Evolutionary conservation across 2,113 vertebrate genomes (phyloP), one percentile per base, ranked within the genome.

Genomic region (Hiodon alosoides): DNA sequence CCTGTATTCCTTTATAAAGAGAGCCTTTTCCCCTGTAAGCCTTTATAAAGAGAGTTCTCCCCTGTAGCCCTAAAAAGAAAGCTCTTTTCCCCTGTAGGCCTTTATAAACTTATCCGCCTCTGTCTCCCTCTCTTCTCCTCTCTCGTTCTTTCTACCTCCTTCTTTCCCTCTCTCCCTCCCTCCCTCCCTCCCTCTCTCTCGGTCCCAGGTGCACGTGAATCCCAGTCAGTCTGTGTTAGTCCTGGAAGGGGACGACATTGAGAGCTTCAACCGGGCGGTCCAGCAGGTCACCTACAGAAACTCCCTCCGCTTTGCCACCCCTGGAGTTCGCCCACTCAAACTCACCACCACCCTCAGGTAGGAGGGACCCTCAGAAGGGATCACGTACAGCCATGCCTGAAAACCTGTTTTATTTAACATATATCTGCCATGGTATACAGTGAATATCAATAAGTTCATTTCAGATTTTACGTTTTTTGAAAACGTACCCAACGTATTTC

Each of bases 231-330:
- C 96, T 3, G 93, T 96, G 80, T 87, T 98, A 76, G 94, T 95
- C 72, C 86, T 99, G 90, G 97, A 99, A 82, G 97, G 97, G 59
- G 97, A 98, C 0, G 96, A 99, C 82, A 94, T 98, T 7, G 95
- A 96, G 86, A 96, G 95, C 81, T 98, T 99, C 82, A 98, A 97
- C 85, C 95, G 95, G 0, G 97, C 97, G 1, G 94, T 99, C 77
- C 95, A 98, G 91, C 97, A 98, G 0, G 96, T 99, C 81, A 96
- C 95, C 80, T 99, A 99, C 89, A 94, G 96, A 81, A 99, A 99
- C 85, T 98, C 95, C 0, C 89, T 98, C 71, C 94, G 95, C 79
- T 99, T 98, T 60, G 96, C 97, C 78, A 99, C 97, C 0, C 95
- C 97, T 0, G 97, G 97, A 6, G 95, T 98, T 77, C 91, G 97